A percentile compares a stretch with the other conserved stretches of the same genome.
These are phyloP conservation scores for Notolabrus celidotus DNA, from an alignment of 2,797 vertebrate genomes.

Conservation along the genomic window DNA sequence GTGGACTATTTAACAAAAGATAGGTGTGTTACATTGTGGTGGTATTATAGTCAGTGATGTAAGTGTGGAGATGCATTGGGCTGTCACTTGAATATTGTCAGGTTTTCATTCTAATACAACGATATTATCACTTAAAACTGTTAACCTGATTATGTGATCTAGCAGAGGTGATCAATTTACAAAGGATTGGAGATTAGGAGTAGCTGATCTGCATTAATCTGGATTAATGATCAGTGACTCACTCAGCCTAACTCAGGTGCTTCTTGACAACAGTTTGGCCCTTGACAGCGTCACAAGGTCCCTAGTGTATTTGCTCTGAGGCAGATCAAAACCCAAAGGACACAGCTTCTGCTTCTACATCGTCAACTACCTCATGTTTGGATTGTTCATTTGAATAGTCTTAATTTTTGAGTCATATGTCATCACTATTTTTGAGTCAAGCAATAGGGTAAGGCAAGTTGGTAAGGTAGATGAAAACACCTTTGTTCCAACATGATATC, in stretches of 20 bases:
- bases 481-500: not conserved
- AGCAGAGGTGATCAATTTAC: conserved; percentile 45
- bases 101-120: conserved; percentile 10
- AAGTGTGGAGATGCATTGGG: not conserved
- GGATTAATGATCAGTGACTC: conserved; percentile 51
- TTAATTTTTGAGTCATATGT: not conserved
- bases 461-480: not conserved
- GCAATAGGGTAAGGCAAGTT: not conserved
- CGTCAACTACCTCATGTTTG: not conserved
- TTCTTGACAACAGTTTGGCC: conserved; percentile 69
- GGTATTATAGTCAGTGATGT: not conserved
- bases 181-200: conserved; percentile 34
- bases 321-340: conserved; percentile 61
- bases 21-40: not conserved
- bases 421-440: too few relatives aligned
- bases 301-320: conserved; percentile 69
- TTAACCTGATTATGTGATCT: conserved; percentile 50
- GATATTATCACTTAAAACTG: conserved; percentile 24
- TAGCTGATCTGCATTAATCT: conserved; percentile 59
- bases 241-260: conserved; percentile 41
- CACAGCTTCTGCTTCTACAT: not conserved
- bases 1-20: not conserved
- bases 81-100: not conserved
- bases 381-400: not conserved
- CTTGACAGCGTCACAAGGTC: conserved; percentile 65